phyloP scores from a whole-genome alignment of 2,888 invertebrate genomes.

The Lochmaea crataegi region DNA sequence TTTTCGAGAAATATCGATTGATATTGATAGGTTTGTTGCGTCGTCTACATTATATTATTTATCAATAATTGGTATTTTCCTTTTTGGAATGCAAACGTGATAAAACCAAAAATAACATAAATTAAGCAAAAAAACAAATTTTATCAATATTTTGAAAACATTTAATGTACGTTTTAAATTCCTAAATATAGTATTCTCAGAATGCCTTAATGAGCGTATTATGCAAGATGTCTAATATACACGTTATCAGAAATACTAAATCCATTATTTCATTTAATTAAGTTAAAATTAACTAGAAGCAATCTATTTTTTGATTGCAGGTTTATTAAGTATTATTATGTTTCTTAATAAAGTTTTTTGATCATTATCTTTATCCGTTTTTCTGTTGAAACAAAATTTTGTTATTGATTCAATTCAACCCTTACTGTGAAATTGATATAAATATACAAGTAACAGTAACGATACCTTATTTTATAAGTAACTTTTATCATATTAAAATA shows the following conservation, averaged over 20 bases:
- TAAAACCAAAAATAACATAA: not conserved
- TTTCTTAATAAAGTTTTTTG: no score
- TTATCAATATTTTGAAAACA: slow-evolving; percentile 1
- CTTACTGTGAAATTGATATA: no score
- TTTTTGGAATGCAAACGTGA: not conserved
- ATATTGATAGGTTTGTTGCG: not conserved
- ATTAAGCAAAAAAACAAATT: not conserved
- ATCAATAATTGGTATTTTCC: not conserved
- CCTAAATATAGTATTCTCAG: not conserved
- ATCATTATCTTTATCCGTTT: no score
- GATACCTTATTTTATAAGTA: no score
- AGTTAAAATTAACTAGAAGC: not conserved
- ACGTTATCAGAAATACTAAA: not conserved
- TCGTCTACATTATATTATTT: not conserved
- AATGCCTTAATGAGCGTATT: not conserved
- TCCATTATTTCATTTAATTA: not conserved
- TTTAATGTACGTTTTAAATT: not conserved
- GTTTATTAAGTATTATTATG: no score
- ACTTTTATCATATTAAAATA: no score
- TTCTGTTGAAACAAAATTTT: no score
- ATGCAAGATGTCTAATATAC: not conserved
- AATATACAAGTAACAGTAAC: no score
- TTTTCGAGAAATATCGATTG: not conserved
- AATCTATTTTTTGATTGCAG: no score
- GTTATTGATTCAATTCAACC: no score